Evolutionary conservation across 2,888 invertebrate genomes (phyloP).

Genomic region (Syrphus vitripennis): DNA sequence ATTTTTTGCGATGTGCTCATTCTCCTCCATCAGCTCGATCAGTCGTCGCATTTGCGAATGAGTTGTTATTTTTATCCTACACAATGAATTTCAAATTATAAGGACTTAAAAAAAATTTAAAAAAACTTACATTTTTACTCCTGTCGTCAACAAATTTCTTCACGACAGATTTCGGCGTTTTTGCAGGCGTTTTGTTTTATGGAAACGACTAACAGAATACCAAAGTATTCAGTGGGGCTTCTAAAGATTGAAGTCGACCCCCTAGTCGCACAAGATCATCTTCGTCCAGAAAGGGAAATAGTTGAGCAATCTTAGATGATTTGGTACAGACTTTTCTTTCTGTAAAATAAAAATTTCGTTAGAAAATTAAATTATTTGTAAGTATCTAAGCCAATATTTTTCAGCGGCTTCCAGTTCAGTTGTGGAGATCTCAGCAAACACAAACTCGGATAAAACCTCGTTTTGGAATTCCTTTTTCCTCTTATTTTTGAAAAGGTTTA

Average conservation of each 20-base stretch:
- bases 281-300: constrained; percentile 20
- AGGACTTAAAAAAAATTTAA: neutral
- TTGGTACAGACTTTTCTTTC: neutral
- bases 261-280: constrained; percentile 1
- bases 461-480: neutral
- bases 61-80: too few relatives aligned
- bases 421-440: neutral
- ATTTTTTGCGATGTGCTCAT: too few relatives aligned
- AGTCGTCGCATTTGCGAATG: too few relatives aligned
- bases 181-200: neutral
- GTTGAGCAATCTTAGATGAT: constrained; percentile 2
- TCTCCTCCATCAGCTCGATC: neutral
- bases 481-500: neutral
- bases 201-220: neutral
- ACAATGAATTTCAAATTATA: neutral
- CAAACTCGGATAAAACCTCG: neutral
- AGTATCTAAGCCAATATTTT: constrained; percentile 22
- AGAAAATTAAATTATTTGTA: too few relatives aligned
- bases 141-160: neutral
- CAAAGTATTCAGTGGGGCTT: neutral
- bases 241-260: constrained; percentile 2
- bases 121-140: neutral
- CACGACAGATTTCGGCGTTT: neutral
- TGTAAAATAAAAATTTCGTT: constrained; percentile 25
- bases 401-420: neutral